phyloP scores from a whole-genome alignment of 2,888 invertebrate genomes.

The Drosophila gaucha region DNA sequence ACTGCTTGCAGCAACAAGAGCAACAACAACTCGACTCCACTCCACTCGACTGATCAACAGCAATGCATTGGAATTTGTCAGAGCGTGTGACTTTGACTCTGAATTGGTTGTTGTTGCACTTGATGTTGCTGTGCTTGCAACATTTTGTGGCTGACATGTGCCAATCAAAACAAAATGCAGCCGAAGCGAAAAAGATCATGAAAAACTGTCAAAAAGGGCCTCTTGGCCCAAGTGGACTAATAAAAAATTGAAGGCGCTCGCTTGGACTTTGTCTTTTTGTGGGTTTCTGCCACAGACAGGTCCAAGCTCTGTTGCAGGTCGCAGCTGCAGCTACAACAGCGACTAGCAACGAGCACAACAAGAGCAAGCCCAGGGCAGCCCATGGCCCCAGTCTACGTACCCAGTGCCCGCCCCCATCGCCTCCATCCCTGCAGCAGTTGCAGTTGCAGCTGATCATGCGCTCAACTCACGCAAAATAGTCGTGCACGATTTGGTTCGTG shows the following conservation, averaged over 20 bases:
- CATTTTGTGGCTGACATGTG: slow-evolving; percentile 42
- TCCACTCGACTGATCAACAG: slow-evolving; percentile 32
- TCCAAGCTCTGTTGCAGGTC: slow-evolving; percentile 14
- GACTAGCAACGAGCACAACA: slow-evolving; percentile 1
- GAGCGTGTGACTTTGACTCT: slow-evolving; percentile 56
- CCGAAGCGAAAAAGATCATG: background rate
- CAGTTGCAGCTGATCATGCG: slow-evolving; percentile 82
- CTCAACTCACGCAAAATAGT: slow-evolving; percentile 85
- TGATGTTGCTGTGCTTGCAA: slow-evolving; percentile 7
- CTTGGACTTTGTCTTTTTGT: no score
- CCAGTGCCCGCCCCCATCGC: background rate
- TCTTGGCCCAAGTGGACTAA: slow-evolving; percentile 24
- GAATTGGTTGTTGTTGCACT: slow-evolving; percentile 15
- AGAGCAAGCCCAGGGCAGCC: slow-evolving; percentile 32
- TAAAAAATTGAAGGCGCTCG: slow-evolving; percentile 37
- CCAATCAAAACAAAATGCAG: slow-evolving; percentile 40
- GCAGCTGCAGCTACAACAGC: slow-evolving; percentile 23
- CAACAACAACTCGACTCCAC: slow-evolving; percentile 3
- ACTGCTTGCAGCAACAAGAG: slow-evolving; percentile 3
- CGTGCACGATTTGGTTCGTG: slow-evolving; percentile 85
- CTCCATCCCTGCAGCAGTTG: slow-evolving; percentile 2
- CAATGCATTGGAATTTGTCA: slow-evolving; percentile 52
- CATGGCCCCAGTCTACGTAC: slow-evolving; percentile 11
- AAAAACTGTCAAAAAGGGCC: slow-evolving; percentile 28
- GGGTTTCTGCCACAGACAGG: slow-evolving; percentile 15